Conservation (phyloP, 2,113 vertebrate genomes). For the Corynorhinus townsendii region DNA sequence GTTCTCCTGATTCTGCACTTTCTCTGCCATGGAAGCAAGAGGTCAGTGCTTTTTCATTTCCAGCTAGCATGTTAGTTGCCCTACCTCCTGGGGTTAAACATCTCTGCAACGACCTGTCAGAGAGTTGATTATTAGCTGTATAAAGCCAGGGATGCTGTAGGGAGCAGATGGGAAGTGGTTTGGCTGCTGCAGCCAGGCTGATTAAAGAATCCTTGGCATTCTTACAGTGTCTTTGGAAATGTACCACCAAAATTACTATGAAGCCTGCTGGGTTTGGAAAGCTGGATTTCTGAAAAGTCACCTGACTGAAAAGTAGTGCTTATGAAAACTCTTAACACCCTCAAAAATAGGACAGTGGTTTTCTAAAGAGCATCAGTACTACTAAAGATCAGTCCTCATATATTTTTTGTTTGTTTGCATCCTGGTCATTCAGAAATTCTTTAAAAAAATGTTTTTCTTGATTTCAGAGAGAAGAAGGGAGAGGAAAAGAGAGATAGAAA, state of each 20-base stretch:
- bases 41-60: slow-evolving; percentile 77
- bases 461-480: no score
- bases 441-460: no score
- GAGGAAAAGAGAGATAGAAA: no score
- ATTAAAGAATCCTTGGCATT: slow-evolving; percentile 79
- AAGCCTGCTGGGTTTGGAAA: slow-evolving; percentile 69
- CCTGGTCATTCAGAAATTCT: background rate
- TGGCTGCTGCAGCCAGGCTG: slow-evolving; percentile 73
- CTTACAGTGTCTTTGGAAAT: slow-evolving; percentile 78
- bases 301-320: slow-evolving; percentile 58
- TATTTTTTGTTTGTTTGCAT: slow-evolving; percentile 31
- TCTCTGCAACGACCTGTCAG: slow-evolving; percentile 77
- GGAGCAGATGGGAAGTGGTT: slow-evolving; percentile 79
- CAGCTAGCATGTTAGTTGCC: slow-evolving; percentile 64
- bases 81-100: slow-evolving; percentile 77
- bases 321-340: slow-evolving; percentile 9
- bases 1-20: slow-evolving; percentile 73
- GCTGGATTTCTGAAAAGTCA: slow-evolving; percentile 51
- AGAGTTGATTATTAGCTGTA: slow-evolving; percentile 76
- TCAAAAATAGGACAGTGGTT: slow-evolving; percentile 11
- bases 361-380: slow-evolving; percentile 23
- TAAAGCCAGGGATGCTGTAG: slow-evolving; percentile 72
- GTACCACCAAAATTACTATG: slow-evolving; percentile 67
- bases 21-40: slow-evolving; percentile 68
- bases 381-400: background rate